phyloP scores from a whole-genome alignment of 1,140 invertebrate species.

The Elysia chlorotica region DNA sequence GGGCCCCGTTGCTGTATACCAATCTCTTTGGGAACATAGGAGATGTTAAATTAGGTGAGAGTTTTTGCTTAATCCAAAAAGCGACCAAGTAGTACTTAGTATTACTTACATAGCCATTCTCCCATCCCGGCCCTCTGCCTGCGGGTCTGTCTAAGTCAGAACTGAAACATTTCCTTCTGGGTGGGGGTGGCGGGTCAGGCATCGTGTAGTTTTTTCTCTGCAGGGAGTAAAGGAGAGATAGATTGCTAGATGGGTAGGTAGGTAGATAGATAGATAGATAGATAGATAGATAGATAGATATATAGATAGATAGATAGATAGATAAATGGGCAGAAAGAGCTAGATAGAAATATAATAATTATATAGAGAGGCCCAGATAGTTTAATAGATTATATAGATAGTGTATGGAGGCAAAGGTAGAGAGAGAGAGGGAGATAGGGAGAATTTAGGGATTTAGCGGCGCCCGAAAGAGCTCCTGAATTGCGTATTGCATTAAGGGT shows the following conservation, averaged over 20 bases:
- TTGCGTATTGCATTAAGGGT: no score
- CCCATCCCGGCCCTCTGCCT: not conserved
- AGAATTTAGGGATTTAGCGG: no score
- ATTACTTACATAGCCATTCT: constrained; percentile 18
- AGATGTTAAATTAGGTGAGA: not conserved
- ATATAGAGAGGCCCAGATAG: not conserved
- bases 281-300: not conserved
- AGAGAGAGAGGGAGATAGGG: no score
- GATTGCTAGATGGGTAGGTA: not conserved
- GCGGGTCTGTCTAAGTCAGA: not conserved
- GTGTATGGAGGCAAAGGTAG: no score
- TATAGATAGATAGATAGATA: not conserved
- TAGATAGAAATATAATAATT: not conserved
- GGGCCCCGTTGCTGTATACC: not conserved
- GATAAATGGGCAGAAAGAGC: not conserved
- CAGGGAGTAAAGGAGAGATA: no score
- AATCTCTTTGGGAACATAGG: not conserved
- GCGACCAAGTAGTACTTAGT: not conserved
- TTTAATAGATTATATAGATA: not conserved
- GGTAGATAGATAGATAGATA: not conserved
- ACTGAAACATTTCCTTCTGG: not conserved
- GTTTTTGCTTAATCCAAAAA: not conserved
- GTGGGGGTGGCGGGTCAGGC: constrained; percentile 9
- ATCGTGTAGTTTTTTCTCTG: constrained; percentile 2
- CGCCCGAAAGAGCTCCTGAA: no score